These are phyloP conservation scores for Ciconia stormi DNA, from an alignment of 2,113 vertebrate genomes.

Conservation along the genomic window DNA sequence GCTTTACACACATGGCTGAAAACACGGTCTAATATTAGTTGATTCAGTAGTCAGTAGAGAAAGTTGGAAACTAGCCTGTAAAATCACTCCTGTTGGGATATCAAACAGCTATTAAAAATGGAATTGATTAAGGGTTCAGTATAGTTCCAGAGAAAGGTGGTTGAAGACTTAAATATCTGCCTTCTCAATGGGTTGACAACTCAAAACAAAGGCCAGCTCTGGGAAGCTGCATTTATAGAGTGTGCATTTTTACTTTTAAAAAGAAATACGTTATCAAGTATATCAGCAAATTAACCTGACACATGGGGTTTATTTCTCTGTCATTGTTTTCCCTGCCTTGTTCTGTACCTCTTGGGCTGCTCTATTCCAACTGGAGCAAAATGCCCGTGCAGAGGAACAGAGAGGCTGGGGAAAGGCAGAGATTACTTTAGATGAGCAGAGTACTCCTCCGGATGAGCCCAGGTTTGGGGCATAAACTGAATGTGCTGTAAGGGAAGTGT, in stretches of 20 bases:
- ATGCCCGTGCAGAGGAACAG: rapidly evolving
- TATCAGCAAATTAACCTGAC: background rate
- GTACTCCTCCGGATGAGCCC: rapidly evolving
- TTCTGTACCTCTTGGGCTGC: background rate
- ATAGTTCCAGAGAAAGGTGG: background rate
- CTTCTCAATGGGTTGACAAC: background rate
- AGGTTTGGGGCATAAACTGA: background rate
- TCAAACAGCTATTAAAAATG: background rate
- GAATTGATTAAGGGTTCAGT: background rate
- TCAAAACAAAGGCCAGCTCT: background rate
- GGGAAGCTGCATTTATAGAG: background rate
- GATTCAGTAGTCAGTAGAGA: background rate
- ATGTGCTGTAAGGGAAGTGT: rapidly evolving
- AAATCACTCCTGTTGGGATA: background rate
- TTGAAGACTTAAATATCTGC: background rate
- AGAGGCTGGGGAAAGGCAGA: background rate
- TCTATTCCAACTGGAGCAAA: background rate
- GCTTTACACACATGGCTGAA: background rate
- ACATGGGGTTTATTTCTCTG: background rate
- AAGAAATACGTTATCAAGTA: background rate
- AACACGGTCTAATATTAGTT: background rate
- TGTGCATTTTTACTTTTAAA: background rate
- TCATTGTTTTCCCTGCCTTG: background rate
- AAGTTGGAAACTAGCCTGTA: background rate
- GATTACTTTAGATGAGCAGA: background rate